Conservation (phyloP, 2,797 vertebrate species). For the Otolemur crassicaudatus region DNA sequence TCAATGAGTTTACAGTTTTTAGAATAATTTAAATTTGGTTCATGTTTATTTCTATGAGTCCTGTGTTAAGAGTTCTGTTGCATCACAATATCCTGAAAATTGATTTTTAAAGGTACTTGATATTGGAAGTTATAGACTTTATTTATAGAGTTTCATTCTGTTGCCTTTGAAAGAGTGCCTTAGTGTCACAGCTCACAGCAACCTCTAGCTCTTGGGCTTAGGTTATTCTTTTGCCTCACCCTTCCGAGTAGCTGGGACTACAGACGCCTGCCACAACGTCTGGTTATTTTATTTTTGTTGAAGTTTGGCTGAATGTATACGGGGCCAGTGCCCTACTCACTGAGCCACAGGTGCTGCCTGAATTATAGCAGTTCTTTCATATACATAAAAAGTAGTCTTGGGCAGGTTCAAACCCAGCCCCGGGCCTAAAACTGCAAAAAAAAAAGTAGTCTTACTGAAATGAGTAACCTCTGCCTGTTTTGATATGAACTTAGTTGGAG, state of each 20-base stretch:
- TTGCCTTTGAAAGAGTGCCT: no score
- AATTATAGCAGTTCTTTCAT: neutral
- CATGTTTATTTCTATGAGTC: slow-evolving; percentile 8
- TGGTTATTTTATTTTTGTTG: no score
- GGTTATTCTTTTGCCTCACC: no score
- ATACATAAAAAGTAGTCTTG: neutral
- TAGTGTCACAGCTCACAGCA: no score
- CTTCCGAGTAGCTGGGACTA: no score
- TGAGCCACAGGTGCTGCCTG: no score
- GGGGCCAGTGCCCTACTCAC: no score
- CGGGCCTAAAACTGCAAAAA: no score
- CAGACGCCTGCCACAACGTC: no score
- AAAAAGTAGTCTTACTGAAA: neutral
- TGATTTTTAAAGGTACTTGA: neutral
- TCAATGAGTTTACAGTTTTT: neutral
- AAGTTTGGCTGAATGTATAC: no score
- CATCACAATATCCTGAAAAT: slow-evolving; percentile 53
- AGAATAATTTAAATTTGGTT: neutral
- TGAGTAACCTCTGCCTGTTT: neutral
- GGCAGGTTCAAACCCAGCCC: no score
- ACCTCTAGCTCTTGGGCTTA: no score
- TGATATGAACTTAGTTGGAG: neutral
- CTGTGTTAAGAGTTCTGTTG: slow-evolving; percentile 45
- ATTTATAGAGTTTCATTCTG: neutral
- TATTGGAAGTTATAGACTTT: neutral